These are phyloP conservation scores for Sinocyclocheilus rhinocerous DNA, from an alignment of 2,113 vertebrate genomes.

Conservation along the genomic window DNA sequence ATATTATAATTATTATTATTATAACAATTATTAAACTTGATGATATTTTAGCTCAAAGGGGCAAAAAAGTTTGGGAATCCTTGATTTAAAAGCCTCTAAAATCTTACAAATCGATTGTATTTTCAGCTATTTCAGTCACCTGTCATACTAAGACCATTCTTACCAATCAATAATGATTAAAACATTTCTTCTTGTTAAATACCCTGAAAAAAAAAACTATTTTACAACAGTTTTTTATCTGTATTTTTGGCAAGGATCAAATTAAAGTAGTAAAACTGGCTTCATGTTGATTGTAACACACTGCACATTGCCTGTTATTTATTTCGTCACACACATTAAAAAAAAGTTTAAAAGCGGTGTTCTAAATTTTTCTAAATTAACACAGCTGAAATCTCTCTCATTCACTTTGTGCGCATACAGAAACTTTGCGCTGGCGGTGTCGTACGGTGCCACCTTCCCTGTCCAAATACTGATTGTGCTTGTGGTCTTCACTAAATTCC, in stretches of 20 bases:
- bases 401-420: constrained; percentile 59
- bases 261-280: not conserved
- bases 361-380: not conserved
- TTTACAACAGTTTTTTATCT: not conserved
- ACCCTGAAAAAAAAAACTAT: not conserved
- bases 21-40: not conserved
- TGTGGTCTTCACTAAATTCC: constrained; percentile 77
- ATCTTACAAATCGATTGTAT: too few species aligned
- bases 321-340: not conserved
- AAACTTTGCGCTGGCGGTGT: constrained; percentile 79
- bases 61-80: not conserved
- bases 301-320: not conserved
- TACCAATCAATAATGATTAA: not conserved
- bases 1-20: too few species aligned
- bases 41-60: not conserved
- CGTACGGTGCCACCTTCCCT: constrained; percentile 82
- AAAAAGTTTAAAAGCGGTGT: not conserved
- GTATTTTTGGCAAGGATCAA: not conserved
- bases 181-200: not conserved
- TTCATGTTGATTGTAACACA: too few species aligned
- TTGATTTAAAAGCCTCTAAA: too few species aligned
- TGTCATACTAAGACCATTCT: too few species aligned
- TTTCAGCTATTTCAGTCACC: too few species aligned
- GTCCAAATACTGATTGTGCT: constrained; percentile 81
- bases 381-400: not conserved